These are phyloP conservation scores for Hyposoter didymator DNA, from an alignment of 2,888 invertebrate genomes.

Conservation along the genomic window DNA sequence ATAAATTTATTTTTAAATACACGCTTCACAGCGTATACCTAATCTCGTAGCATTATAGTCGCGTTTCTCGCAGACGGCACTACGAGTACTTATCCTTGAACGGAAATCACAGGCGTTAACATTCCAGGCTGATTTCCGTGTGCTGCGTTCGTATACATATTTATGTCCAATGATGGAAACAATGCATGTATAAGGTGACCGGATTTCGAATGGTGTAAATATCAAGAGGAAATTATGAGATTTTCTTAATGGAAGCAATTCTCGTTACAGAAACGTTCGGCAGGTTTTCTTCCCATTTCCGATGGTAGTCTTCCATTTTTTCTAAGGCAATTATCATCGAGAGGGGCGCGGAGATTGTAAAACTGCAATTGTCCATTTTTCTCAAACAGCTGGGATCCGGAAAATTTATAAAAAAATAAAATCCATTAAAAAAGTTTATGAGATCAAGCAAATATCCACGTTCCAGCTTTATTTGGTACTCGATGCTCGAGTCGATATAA, in stretches of 20 bases:
- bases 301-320: neutral
- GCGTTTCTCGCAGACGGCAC: conserved; percentile 37
- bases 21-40: neutral
- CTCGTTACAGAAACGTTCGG: neutral
- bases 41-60: conserved; percentile 31
- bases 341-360: neutral
- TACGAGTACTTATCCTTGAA: conserved; percentile 62
- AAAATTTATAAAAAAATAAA: neutral
- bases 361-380: neutral
- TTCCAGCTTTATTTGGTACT: neutral
- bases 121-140: conserved; percentile 66
- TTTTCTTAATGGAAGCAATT: neutral
- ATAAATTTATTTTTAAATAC: neutral
- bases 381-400: no score
- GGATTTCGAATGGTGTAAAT: neutral
- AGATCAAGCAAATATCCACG: neutral
- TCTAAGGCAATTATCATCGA: neutral
- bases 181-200: conserved; percentile 19
- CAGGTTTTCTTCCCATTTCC: neutral
- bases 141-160: conserved; percentile 42
- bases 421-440: neutral
- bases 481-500: neutral
- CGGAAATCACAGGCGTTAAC: conserved; percentile 66
- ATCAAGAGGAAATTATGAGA: neutral
- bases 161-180: conserved; percentile 8